phyloP scores from a whole-genome alignment of 2,797 vertebrate genomes.

The Aldrovandia affinis region DNA sequence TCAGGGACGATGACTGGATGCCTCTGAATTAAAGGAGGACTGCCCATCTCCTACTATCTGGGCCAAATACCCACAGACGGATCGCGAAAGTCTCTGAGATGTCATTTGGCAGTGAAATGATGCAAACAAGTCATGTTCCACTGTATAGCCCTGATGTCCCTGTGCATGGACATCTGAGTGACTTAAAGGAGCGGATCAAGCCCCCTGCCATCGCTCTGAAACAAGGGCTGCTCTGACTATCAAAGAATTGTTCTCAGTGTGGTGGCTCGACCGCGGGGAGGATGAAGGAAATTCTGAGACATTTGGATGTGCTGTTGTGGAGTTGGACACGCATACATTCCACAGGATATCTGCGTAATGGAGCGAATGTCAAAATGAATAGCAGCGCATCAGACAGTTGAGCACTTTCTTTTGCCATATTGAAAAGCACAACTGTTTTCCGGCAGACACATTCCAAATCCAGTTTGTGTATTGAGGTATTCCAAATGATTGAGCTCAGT shows the following conservation, averaged over 20 bases:
- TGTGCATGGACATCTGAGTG: background rate
- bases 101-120: constrained; percentile 9
- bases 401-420: too few relatives aligned
- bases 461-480: background rate
- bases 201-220: background rate
- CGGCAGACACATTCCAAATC: too few relatives aligned
- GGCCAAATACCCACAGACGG: background rate
- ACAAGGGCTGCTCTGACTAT: background rate
- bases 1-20: background rate
- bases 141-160: background rate
- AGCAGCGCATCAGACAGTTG: background rate
- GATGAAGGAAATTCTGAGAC: background rate
- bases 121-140: background rate
- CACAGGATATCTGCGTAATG: background rate
- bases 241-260: background rate
- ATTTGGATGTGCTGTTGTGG: background rate
- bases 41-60: background rate
- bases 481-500: background rate
- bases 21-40: background rate
- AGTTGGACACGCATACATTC: background rate
- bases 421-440: too few relatives aligned
- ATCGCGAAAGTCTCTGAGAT: background rate
- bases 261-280: background rate
- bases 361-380: background rate
- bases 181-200: background rate